Percentiles rank a stretch among this genome's conserved stretches.
Conservation (phyloP, 2,797 vertebrate genomes). For the Schizopygopsis malacanthus region DNA sequence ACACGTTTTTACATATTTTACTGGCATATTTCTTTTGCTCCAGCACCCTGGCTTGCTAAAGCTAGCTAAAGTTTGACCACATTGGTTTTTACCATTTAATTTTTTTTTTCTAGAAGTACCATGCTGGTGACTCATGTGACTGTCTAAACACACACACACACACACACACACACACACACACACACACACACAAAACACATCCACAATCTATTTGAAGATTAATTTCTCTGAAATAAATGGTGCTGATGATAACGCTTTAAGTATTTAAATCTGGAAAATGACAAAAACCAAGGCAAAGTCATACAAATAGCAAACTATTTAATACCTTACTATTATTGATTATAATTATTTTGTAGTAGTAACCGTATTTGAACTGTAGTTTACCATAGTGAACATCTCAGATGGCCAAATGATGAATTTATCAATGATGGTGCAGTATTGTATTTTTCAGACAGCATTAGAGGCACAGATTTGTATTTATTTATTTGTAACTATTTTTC, state of each 20-base stretch:
- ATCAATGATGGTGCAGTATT: too few species aligned
- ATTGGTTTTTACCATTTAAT: not conserved
- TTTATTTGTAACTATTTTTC: too few species aligned
- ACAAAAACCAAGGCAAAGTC: not conserved
- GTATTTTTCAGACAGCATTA: too few species aligned
- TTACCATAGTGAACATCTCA: not conserved
- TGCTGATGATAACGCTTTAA: not conserved
- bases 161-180: too few species aligned
- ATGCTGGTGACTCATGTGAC: not conserved
- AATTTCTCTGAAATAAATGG: not conserved
- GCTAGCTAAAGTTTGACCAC: not conserved
- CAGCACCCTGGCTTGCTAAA: not conserved
- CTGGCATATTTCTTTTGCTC: not conserved
- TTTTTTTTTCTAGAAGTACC: not conserved
- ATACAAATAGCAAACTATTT: not conserved
- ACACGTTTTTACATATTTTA: not conserved
- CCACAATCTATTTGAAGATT: not conserved
- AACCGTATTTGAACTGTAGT: not conserved
- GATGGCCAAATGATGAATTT: not conserved
- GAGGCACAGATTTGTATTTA: too few species aligned
- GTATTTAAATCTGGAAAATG: not conserved
- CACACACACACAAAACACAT: not conserved
- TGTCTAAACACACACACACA: not conserved
- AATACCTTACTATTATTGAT: not conserved
- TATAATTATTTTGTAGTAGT: not conserved